A percentile compares a stretch with the other conserved stretches of the same genome.
These are phyloP conservation scores for Plotosus lineatus DNA, from an alignment of 2,113 vertebrate genomes.

Conservation along the genomic window DNA sequence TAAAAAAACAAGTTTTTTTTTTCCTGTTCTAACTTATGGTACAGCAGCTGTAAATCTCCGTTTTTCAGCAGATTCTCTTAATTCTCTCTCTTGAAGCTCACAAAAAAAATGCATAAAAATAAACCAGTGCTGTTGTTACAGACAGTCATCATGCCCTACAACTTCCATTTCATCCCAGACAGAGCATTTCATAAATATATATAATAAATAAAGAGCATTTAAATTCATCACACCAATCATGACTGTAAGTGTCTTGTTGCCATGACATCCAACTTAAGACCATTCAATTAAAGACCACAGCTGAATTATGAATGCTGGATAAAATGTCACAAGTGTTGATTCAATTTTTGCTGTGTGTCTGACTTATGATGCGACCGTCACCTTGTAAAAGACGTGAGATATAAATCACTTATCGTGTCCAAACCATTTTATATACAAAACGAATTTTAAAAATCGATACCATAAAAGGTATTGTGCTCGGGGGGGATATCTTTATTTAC, in stretches of 20 bases:
- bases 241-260: too few species aligned
- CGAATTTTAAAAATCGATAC: neutral
- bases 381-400: neutral
- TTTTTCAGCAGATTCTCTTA: too few species aligned
- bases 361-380: neutral
- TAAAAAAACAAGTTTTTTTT: too few species aligned
- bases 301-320: neutral
- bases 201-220: neutral
- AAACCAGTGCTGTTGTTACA: neutral
- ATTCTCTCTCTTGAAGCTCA: too few species aligned
- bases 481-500: neutral
- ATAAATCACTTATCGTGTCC: neutral
- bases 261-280: too few species aligned
- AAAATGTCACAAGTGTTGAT: neutral
- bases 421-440: neutral
- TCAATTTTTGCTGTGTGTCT: neutral
- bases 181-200: too few species aligned
- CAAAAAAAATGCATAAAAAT: neutral
- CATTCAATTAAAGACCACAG: neutral
- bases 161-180: neutral
- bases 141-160: neutral
- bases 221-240: neutral
- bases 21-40: too few species aligned
- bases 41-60: too few species aligned
- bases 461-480: neutral